Percentiles rank a stretch among this genome's conserved stretches.
These are phyloP conservation scores for Catagonus wagneri DNA, from an alignment of 2,113 vertebrate species.

Conservation along the genomic window DNA sequence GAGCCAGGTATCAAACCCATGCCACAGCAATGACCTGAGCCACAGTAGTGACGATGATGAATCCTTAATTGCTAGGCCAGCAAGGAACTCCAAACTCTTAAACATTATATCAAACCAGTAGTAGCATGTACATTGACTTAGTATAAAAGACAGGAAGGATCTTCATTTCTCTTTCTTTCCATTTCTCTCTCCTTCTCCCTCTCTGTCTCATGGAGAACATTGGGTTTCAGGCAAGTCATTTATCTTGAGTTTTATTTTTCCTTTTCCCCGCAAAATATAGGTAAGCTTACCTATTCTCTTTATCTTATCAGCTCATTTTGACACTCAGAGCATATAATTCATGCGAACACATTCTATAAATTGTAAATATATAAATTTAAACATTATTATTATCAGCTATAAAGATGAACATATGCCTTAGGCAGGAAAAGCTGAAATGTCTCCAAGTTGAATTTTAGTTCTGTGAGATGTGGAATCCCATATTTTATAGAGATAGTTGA, in stretches of 20 bases:
- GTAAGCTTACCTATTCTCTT: background rate
- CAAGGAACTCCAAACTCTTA: background rate
- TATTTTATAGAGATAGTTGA: background rate
- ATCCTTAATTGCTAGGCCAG: too few relatives aligned
- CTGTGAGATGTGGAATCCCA: background rate
- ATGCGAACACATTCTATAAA: background rate
- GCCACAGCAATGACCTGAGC: too few relatives aligned
- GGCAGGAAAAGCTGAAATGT: background rate
- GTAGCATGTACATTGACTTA: background rate
- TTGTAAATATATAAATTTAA: background rate
- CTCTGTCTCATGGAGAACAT: background rate
- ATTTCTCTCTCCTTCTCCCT: background rate
- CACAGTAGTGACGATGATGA: too few relatives aligned
- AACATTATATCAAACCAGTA: background rate
- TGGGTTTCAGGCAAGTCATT: background rate
- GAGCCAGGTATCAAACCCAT: too few relatives aligned
- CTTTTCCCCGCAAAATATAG: background rate
- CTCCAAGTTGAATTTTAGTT: background rate
- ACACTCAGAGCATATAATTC: background rate
- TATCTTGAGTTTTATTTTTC: background rate
- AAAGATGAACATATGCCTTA: background rate
- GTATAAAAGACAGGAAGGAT: background rate
- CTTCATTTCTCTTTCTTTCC: background rate
- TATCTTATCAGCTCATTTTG: background rate
- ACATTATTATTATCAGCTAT: background rate